Base-by-base conservation (phyloP, 2,888 invertebrate species). In the Cheilosia pagana region DNA sequence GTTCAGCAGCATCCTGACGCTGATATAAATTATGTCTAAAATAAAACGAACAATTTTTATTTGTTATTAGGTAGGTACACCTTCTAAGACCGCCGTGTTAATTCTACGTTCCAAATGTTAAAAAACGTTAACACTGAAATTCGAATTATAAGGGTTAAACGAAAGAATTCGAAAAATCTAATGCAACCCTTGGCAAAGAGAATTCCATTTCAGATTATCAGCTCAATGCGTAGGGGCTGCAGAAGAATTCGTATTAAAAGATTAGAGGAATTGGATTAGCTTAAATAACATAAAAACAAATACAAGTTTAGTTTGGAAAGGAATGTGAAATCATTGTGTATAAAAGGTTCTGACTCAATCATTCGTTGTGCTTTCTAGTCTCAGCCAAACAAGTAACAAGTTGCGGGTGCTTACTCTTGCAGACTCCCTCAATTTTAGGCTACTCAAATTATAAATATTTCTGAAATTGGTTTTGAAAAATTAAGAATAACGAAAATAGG, bases 181-280 rank as follows among this genome's bases (percentile, higher is more conserved):
- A 48, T 65, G 52, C 65, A 78, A 78, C 70, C 75, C 63, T 65
- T 55, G 62, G 68, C 65, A 62, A 48, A 65, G 41, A 65, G 67
- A 71, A 83, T 79, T 79, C 75, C 59, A 52, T 55, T 70, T 31
- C 48, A 65, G 83, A 74, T 85, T 71, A 85, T 59, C 79, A 53
- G 53, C 60, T 65, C 25, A 50, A 45, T 53, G 65, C 53, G 31
- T 55, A 50, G 53, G 10, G 68, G 35, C 16, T 55, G 31, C n/a
- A 63, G 70, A 70, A 57, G 78, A 78, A 59, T 43, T 59, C 39
- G 63, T 14, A 65, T 65, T 59, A 52, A 53, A 43, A 74, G 50
- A 55, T 79, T 85, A 79, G 31, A 39, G 1, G 75, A 85, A 85
- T 85, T 79, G 70, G 83, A 85, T 85, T 85, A 85, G 41, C 41